Evolutionary conservation across 2,113 vertebrate genomes (phyloP), one percentile per base, ranked within the genome.

Genomic region (Athene cunicularia): DNA sequence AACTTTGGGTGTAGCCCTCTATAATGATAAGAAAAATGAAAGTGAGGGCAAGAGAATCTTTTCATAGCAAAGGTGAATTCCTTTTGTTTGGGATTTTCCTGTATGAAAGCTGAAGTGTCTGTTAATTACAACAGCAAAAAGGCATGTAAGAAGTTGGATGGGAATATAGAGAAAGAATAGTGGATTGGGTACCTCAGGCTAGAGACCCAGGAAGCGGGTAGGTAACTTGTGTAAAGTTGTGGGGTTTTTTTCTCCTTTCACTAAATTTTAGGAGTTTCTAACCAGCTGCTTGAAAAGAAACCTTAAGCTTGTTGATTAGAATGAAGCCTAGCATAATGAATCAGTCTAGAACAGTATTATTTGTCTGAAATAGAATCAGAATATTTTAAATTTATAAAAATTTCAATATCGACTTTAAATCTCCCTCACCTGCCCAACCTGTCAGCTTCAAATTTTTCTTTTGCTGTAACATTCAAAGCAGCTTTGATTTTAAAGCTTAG

Each of bases 91-190:
- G 43, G 30, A 52, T 96, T 72, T 87, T 90, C 80, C 79, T 94
- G 74, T 64, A 62, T 84, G 94, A 67, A 53, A 47, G 72, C 82
- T 97, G 92, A 94, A 88, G 66, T 91, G 53, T 79, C 82, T 94
- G 93, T 96, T 94, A 92, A 96, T 73, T 96, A 66, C 59, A 84
- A 63, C 45, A 86, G 41, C 74, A 96, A 85, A 97, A 96, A 97
- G 64, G 41, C 45, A 41, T 49, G 37, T 88, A 83, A 97, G 95
- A 95, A 88, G 64, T 58, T 83, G 56, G 53, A 35, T 79, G 66
- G 77, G 75, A 92, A 97, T 83, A 94, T 53, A 93, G 80, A 73
- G 79, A 94, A 96, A 76, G 88, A 97, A 77, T 37, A 86, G 28
- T 83, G 94, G 91, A 83, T 71, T 86, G 77, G 82, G 84, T 67